Percentiles rank a stretch among this genome's conserved stretches.
Evolutionary conservation across 2,113 vertebrate species (phyloP).

Genomic region (Lanius collurio): DNA sequence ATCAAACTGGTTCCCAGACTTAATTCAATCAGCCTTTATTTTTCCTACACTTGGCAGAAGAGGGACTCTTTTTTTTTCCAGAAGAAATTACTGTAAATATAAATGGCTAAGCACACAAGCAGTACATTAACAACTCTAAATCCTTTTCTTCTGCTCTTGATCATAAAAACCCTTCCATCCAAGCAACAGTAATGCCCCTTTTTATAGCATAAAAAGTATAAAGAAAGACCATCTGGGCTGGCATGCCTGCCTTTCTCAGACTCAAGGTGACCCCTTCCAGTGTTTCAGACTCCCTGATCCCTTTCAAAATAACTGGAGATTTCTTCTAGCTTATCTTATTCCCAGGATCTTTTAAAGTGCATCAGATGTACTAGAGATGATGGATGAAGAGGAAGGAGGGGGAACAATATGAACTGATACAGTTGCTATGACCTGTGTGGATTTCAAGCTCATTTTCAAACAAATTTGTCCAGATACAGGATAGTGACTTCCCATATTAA

Average conservation of each 20-base stretch:
- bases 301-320: not conserved
- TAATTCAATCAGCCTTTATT: constrained; percentile 67
- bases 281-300: not conserved
- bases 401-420: not conserved
- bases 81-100: constrained; percentile 65
- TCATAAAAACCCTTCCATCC: constrained; percentile 13
- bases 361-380: not conserved
- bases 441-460: not conserved
- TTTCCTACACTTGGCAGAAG: constrained; percentile 49
- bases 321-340: not conserved
- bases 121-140: constrained; percentile 54
- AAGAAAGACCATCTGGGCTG: not conserved
- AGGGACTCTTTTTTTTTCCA: not conserved
- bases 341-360: not conserved
- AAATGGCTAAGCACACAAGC: constrained; percentile 55
- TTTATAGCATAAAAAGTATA: not conserved
- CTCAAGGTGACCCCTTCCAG: not conserved
- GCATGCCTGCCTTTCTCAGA: not conserved
- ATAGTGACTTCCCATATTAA: constrained; percentile 4
- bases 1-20: constrained; percentile 65
- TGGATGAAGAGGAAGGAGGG: not conserved
- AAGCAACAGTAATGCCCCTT: not conserved
- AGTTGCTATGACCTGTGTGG: not conserved
- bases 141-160: constrained; percentile 48
- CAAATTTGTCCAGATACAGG: constrained; percentile 18